A percentile compares a stretch with the other conserved stretches of the same genome.
Evolutionary conservation across 2,113 vertebrate species (phyloP).

Genomic region (Baryphthengus martii): DNA sequence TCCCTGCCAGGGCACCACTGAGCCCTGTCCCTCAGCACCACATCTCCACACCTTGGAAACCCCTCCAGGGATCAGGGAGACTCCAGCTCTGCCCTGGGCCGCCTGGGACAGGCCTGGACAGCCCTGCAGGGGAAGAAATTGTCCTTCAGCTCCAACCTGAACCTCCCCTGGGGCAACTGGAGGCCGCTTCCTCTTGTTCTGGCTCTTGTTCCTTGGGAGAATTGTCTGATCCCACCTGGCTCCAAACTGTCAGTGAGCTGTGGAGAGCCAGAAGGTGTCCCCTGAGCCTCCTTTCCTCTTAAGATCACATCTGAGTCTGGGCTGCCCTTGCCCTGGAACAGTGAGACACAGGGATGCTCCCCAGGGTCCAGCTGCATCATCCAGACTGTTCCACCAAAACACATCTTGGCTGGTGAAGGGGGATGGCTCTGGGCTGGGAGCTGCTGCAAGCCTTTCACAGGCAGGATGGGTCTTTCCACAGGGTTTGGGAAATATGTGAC

Average conservation of each 20-base stretch:
- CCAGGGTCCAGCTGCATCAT: neutral
- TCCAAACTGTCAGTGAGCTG: neutral
- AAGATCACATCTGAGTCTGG: rapidly evolving
- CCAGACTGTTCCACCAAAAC: neutral
- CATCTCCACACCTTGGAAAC: neutral
- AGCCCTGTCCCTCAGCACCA: too few relatives aligned
- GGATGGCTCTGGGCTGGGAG: rapidly evolving
- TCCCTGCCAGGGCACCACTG: too few relatives aligned
- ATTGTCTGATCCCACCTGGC: too few relatives aligned
- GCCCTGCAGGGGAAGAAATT: too few relatives aligned
- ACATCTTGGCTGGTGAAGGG: rapidly evolving
- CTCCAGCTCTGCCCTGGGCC: too few relatives aligned
- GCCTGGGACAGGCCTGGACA: too few relatives aligned
- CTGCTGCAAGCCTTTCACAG: rapidly evolving
- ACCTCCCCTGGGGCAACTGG: too few relatives aligned
- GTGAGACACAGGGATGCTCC: rapidly evolving
- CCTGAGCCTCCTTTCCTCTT: neutral
- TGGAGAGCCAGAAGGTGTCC: neutral
- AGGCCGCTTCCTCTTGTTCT: too few relatives aligned
- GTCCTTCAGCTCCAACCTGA: too few relatives aligned
- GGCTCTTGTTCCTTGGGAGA: too few relatives aligned
- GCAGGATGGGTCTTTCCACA: rapidly evolving
- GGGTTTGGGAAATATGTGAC: rapidly evolving
- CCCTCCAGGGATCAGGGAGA: too few relatives aligned
- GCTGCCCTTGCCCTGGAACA: neutral